phyloP scores from a whole-genome alignment of 2,797 vertebrate species.

The Eurystomus glaucurus region DNA sequence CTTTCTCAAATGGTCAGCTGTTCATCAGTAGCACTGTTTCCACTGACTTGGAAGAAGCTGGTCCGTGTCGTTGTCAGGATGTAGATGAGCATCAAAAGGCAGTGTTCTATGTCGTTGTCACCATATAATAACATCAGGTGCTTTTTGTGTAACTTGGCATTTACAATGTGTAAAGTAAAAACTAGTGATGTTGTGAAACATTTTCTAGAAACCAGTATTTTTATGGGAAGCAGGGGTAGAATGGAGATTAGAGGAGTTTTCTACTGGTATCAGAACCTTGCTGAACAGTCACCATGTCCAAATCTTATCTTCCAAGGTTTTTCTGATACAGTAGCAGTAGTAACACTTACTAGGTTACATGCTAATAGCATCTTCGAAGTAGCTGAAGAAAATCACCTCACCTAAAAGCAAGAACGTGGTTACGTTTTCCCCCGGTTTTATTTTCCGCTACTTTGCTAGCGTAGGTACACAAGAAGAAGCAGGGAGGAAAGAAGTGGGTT shows the following conservation, averaged over 20 bases:
- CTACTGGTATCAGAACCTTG: background rate
- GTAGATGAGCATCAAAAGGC: background rate
- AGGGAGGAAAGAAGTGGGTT: background rate
- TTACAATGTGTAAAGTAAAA: background rate
- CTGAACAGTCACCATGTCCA: background rate
- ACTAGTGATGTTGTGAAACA: background rate
- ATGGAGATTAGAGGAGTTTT: background rate
- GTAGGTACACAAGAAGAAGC: background rate
- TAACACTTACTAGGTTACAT: background rate
- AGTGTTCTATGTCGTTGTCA: background rate
- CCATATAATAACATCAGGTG: background rate
- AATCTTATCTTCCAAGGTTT: background rate
- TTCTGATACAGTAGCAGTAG: background rate
- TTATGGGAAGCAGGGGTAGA: background rate
- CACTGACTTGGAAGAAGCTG: background rate
- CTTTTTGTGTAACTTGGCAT: background rate
- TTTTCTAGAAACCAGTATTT: background rate
- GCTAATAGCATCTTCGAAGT: background rate
- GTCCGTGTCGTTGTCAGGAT: background rate
- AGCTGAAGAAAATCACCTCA: background rate
- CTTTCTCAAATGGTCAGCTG: background rate
- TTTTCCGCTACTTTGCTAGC: background rate
- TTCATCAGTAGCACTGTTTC: background rate
- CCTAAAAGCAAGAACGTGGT: background rate
- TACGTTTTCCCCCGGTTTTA: background rate